Conservation (phyloP, 2,888 invertebrate species). For the Cheilosia impressa region DNA sequence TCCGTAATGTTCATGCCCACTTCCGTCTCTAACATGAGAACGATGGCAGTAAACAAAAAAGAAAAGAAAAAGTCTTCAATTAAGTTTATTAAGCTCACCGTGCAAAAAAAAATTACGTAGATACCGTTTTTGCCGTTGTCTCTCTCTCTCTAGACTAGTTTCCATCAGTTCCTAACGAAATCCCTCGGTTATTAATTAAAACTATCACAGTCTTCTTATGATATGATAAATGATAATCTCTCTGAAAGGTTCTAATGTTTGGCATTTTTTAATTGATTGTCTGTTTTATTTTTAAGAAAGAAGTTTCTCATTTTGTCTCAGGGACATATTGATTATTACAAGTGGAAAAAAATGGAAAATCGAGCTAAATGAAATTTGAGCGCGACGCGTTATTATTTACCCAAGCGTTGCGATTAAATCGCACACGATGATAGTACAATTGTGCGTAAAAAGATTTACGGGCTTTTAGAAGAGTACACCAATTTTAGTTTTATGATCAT, state of each 20-base stretch:
- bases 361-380: constrained; percentile 22
- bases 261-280: constrained; percentile 25
- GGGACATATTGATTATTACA: constrained; percentile 37
- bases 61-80: constrained; percentile 25
- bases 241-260: constrained; percentile 24
- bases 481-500: not conserved
- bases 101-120: not conserved
- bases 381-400: constrained; percentile 36
- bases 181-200: constrained; percentile 26
- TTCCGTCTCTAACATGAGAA: constrained; percentile 37
- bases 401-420: constrained; percentile 29
- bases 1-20: constrained; percentile 27
- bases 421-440: constrained; percentile 16
- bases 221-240: constrained; percentile 13
- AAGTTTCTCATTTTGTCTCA: constrained; percentile 14
- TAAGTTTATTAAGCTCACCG: constrained; percentile 31
- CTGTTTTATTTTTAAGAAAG: not conserved
- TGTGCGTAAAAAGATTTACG: not conserved
- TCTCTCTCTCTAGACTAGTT: not conserved
- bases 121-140: not conserved
- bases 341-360: not conserved
- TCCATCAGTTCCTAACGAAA: constrained; percentile 7
- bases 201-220: not conserved
- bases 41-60: not conserved
- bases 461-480: not conserved